Evolutionary conservation across 2,113 vertebrate genomes (phyloP).

Genomic region (Abramis brama): DNA sequence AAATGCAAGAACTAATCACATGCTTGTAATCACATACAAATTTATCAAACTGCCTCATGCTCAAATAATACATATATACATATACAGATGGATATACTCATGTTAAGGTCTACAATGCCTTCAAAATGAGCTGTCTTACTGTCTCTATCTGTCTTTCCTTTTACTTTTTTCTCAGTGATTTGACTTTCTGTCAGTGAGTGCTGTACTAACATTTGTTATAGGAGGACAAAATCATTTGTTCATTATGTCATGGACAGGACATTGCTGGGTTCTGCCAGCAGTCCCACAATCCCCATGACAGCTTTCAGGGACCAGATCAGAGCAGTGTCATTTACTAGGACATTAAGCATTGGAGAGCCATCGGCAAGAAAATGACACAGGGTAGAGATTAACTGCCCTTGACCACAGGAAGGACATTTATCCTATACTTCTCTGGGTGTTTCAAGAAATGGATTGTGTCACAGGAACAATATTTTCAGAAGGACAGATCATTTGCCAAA

Average conservation of each 20-base stretch:
- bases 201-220: slow-evolving; percentile 17
- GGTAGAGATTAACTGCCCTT: slow-evolving; percentile 16
- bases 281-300: slow-evolving; percentile 4
- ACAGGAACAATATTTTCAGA: neutral
- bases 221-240: neutral
- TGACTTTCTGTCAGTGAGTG: neutral
- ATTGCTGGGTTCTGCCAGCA: neutral
- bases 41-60: neutral
- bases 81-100: neutral
- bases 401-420: slow-evolving; percentile 5
- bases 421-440: neutral
- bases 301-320: neutral
- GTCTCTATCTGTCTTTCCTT: neutral
- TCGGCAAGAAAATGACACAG: neutral
- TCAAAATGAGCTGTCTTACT: neutral
- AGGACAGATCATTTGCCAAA: neutral
- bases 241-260: neutral
- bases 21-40: neutral
- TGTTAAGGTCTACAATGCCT: neutral
- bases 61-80: neutral
- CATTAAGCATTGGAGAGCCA: slow-evolving; percentile 6
- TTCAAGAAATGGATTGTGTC: neutral
- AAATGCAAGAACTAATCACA: neutral
- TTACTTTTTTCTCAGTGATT: neutral
- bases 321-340: slow-evolving; percentile 16